These are phyloP conservation scores for Lepidurus apus DNA, from an alignment of 1,140 invertebrate genomes.

Conservation along the genomic window DNA sequence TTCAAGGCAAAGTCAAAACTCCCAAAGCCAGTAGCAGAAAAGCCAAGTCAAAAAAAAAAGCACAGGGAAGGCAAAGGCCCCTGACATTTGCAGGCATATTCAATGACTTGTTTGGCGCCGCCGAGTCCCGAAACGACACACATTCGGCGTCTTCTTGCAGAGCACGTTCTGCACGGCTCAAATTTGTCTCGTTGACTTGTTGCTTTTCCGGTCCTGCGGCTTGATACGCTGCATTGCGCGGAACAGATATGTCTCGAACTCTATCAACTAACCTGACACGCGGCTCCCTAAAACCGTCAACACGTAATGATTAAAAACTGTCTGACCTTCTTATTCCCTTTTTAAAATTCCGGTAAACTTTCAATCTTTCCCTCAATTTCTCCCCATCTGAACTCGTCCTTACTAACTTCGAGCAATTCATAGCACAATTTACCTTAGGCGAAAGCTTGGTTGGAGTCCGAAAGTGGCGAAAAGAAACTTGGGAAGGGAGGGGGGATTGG, in stretches of 20 bases:
- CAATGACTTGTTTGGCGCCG: slow-evolving; percentile 16
- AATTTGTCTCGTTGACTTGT: slow-evolving; percentile 22
- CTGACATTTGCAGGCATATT: slow-evolving; percentile 19
- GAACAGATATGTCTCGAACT: not conserved
- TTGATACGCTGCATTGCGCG: slow-evolving; percentile 2
- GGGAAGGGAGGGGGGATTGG: too few species aligned
- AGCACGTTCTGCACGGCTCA: slow-evolving; percentile 20
- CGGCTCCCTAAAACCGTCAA: slow-evolving; percentile 13
- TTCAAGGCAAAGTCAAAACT: not conserved
- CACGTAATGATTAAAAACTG: not conserved
- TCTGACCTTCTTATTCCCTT: not conserved
- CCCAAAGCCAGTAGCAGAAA: not conserved
- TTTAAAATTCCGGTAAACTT: not conserved
- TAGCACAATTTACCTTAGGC: too few species aligned
- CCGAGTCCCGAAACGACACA: slow-evolving; percentile 20
- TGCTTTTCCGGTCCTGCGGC: not conserved
- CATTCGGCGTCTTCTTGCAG: slow-evolving; percentile 17
- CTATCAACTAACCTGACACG: slow-evolving; percentile 5
- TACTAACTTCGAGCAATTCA: too few species aligned
- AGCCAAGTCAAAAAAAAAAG: not conserved
- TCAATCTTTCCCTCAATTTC: too few species aligned
- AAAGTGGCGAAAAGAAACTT: too few species aligned
- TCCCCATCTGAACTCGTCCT: too few species aligned
- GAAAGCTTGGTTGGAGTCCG: too few species aligned
- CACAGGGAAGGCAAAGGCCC: not conserved